These are phyloP conservation scores for Tetragnatha montana DNA, from an alignment of 2,888 invertebrate genomes.

Conservation along the genomic window DNA sequence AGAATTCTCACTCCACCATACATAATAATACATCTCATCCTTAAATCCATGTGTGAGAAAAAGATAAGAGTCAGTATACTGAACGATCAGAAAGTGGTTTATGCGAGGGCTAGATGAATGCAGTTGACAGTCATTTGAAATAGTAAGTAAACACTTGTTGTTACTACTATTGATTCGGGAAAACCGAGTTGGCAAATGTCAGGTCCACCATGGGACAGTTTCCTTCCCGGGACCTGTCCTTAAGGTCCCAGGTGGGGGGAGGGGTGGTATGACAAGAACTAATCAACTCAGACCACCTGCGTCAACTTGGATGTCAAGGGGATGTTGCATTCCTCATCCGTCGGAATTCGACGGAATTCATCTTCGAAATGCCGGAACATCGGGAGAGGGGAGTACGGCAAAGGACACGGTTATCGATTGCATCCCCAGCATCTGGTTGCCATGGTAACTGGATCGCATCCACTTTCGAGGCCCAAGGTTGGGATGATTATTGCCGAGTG, in stretches of 20 bases:
- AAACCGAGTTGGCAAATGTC: background rate
- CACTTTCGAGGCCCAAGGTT: slow-evolving; percentile 36
- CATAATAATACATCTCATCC: background rate
- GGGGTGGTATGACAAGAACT: too few species aligned
- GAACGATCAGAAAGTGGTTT: background rate
- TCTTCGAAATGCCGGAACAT: slow-evolving; percentile 19
- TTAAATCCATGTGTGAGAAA: background rate
- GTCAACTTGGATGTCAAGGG: background rate
- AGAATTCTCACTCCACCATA: too few species aligned
- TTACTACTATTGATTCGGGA: background rate
- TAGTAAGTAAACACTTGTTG: slow-evolving; percentile 20
- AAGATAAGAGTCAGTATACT: background rate
- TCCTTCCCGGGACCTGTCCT: background rate
- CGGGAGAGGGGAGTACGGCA: background rate
- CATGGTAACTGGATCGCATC: slow-evolving; percentile 45
- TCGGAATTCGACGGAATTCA: slow-evolving; percentile 28
- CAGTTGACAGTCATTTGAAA: background rate
- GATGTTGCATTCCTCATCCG: background rate
- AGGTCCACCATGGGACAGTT: background rate
- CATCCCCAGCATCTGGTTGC: slow-evolving; percentile 60
- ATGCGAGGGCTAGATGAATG: background rate
- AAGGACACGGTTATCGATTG: slow-evolving; percentile 63
- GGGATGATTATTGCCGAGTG: slow-evolving; percentile 11
- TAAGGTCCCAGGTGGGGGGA: too few species aligned
- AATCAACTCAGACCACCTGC: too few species aligned